Base-by-base conservation (phyloP, 2,888 invertebrate genomes). In the Mythimna lalbum region DNA sequence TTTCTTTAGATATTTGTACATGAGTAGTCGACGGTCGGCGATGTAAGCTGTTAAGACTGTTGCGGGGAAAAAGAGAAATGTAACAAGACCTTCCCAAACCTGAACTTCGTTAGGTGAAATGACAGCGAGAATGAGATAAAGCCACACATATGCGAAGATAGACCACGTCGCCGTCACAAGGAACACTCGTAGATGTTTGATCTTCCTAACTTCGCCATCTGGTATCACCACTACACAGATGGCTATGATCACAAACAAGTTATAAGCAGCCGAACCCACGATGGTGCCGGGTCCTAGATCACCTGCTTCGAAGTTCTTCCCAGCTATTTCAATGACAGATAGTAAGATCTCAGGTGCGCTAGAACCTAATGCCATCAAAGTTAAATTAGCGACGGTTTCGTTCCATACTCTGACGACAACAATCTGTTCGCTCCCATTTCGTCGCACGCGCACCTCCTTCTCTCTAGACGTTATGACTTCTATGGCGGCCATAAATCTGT, bases 391-490 rank as follows among this genome's bases (percentile, higher is more conserved):
- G 56, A 99, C 99, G 3, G 99, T 99, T 93, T 99, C 99, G 94
- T 99, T 99, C 99, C 99, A 99, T 73, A 99, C 98, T 73, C 99
- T 97, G 21, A 99, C 99, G 63, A 98, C 98, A 56, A 99, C 96
- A 84, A 98, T 98, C 89, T 99, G 98, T 76, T 98, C 98, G 76
- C 98, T 98, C 88, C 98, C 98, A 80, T 98, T 97, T 82, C 98
- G 98, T 89, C 98, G 98, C 74, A 99, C 98, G 87, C 98, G 97
- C 88, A 99, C 98, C 93, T 99, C 99, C 88, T 98, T 98, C 93
- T 99, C 99, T 92, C 99, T 98, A 0, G 99, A 99, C 65, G 99
- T 99, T 92, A 99, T 99, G 84, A 99, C 99, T 96, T 99, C 99
- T 92, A 99, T 99, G 87, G 99, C 98, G 55, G 99, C 99, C 99